Percentiles rank a stretch among this genome's conserved stretches.
Conservation (phyloP, 2,888 invertebrate species). For the Cryptocheilus praepositus region DNA sequence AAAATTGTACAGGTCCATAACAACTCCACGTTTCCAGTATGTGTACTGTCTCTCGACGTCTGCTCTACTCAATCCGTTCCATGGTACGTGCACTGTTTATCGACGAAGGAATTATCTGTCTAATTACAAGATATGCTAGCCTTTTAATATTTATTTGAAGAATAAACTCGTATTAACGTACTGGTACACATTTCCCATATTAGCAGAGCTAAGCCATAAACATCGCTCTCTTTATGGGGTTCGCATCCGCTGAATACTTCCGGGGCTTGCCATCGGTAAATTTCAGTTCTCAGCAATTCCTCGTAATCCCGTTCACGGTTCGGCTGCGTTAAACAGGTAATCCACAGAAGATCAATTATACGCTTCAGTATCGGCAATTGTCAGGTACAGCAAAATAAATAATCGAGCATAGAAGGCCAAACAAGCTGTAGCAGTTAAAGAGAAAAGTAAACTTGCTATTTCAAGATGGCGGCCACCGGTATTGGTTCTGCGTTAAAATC, state of each 20-base stretch:
- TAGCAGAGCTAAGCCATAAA: constrained; percentile 63
- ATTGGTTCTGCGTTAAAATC: too few species aligned
- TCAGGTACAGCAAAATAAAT: too few species aligned
- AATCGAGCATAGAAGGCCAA: too few species aligned
- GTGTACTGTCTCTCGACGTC: constrained; percentile 61
- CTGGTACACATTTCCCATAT: constrained; percentile 70
- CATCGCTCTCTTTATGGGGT: constrained; percentile 56
- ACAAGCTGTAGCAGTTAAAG: too few species aligned
- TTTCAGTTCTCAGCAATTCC: constrained; percentile 58
- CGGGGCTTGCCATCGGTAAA: constrained; percentile 66
- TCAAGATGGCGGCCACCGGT: too few species aligned
- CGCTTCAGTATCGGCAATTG: too few species aligned
- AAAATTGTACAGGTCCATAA: constrained; percentile 57
- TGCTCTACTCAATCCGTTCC: constrained; percentile 53
- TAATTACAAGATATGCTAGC: neutral
- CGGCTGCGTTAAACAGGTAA: constrained; percentile 35
- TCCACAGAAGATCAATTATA: too few species aligned
- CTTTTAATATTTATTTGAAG: neutral
- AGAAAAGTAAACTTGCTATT: too few species aligned
- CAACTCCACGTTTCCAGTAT: constrained; percentile 54
- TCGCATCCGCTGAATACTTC: constrained; percentile 55
- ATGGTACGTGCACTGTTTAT: constrained; percentile 58
- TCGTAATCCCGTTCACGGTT: constrained; percentile 55
- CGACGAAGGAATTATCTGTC: constrained; percentile 3
- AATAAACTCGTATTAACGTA: constrained; percentile 30